Evolutionary conservation across 2,113 vertebrate genomes (phyloP).

Genomic region (Etheostoma spectabile): DNA sequence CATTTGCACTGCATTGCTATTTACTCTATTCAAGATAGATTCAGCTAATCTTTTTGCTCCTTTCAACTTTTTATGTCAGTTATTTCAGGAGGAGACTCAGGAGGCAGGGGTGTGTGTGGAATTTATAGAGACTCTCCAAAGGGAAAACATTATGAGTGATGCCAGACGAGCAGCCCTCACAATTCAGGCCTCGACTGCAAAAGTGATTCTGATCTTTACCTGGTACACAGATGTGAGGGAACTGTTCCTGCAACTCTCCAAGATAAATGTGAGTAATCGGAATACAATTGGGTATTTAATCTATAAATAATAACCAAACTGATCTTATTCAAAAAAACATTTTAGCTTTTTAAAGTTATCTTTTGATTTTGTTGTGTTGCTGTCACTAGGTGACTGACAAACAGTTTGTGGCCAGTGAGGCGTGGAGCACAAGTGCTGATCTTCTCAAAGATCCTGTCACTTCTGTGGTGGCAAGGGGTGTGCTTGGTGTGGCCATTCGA

Average conservation of each 20-base stretch:
- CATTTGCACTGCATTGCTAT: background rate
- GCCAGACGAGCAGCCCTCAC: constrained; percentile 65
- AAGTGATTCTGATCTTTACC: constrained; percentile 81
- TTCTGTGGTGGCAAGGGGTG: constrained; percentile 74
- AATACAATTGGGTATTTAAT: background rate
- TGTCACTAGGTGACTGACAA: constrained; percentile 75
- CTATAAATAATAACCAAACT: background rate
- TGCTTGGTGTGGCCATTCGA: constrained; percentile 82
- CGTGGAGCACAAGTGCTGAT: constrained; percentile 80
- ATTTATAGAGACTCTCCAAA: constrained; percentile 77
- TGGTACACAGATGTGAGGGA: constrained; percentile 79
- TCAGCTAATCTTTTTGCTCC: background rate
- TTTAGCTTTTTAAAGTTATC: background rate
- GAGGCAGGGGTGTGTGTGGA: constrained; percentile 78
- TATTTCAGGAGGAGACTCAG: constrained; percentile 76
- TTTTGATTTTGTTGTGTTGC: background rate
- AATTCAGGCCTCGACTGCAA: constrained; percentile 77
- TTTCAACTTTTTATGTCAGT: constrained; percentile 44
- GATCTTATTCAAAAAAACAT: too few species aligned
- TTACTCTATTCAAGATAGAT: background rate
- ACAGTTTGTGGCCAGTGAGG: constrained; percentile 83
- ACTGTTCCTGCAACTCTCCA: constrained; percentile 75
- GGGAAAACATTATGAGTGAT: constrained; percentile 73
- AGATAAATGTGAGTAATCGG: constrained; percentile 72
- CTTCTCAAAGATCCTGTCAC: constrained; percentile 67